Base-by-base conservation (phyloP, 1,140 invertebrate genomes). In the Aphelinus certus region DNA sequence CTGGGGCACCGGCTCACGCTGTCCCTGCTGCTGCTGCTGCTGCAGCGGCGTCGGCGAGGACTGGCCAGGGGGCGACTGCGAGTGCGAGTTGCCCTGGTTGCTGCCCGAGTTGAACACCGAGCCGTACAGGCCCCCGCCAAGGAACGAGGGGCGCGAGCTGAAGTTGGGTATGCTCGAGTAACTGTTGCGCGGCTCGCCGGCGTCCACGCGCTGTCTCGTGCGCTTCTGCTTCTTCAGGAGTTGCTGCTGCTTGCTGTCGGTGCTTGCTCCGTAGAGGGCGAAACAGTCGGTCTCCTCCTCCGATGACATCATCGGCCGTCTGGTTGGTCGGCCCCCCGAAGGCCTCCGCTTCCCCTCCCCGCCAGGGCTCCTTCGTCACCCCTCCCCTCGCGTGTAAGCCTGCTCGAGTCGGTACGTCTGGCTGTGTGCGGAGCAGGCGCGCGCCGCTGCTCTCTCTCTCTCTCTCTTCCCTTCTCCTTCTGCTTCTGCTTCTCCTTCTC, bases 141-240 rank as follows among this genome's bases (percentile, higher is more conserved):
- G 92, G 89, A 94, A 94, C 86, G 91, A 92, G 88, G 92, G 93
- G 87, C 94, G 92, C 89, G 93, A 94, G 90, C 93, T 93, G 86
- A 94, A 94, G 88, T 93, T 94, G 87, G 94, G 93, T 84, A 95
- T 95, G 86, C 93, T 94, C 81, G 94, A 95, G 90, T 96, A 96
- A 87, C 93, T 94, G 91, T 96, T 96, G 89, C 95, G 92, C 87
- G 95, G 95, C 91, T 96, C 95, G 84, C 95, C 95, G 90, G 95
- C 95, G 93, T 96, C 95, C 90, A 96, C 95, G 90, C 95, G 93
- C 92, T 96, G 95, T 93, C 95, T 93, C 89, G 94, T 94, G 90
- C 94, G 92, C 91, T 95, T 95, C 89, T 91, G 89, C 92, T 96
- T 96, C 92, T 95, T 94, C 90, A 94, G 90, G 89, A 95, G 93